These are phyloP conservation scores for Actinia equina DNA, from an alignment of 64 coral and sea anemone species.

Conservation along the genomic window DNA sequence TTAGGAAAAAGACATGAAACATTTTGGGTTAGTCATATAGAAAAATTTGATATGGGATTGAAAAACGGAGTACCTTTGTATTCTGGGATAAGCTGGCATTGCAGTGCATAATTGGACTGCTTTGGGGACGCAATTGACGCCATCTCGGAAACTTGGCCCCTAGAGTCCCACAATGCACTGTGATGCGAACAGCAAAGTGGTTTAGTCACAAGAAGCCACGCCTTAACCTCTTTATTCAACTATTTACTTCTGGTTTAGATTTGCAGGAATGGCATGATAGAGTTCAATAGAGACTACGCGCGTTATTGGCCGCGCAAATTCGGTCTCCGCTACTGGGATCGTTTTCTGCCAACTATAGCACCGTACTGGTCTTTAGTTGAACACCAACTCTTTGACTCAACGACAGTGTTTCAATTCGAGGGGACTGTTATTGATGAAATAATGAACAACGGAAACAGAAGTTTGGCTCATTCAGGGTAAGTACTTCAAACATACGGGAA, in stretches of 20 bases:
- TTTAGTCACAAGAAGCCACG: no score
- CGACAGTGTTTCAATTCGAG: not conserved
- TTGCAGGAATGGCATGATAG: constrained; percentile 36
- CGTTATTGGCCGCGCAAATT: constrained; percentile 31
- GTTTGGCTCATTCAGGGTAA: not conserved
- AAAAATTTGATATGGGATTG: not conserved
- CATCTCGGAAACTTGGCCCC: no score
- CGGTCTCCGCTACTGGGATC: not conserved
- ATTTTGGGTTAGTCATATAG: not conserved
- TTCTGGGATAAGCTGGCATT: no score
- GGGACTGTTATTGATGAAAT: not conserved
- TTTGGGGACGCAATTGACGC: no score
- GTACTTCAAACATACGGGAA: not conserved
- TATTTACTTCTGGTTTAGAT: not conserved
- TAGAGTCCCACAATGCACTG: no score
- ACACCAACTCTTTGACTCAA: not conserved
- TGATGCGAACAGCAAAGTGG: no score
- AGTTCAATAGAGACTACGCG: not conserved
- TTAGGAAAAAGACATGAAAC: not conserved
- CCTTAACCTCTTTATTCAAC: no score
- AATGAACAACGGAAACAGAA: not conserved
- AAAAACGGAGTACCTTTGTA: not conserved
- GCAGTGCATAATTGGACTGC: no score
- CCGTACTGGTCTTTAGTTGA: constrained; percentile 39
- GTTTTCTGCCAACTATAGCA: not conserved